phyloP scores from a whole-genome alignment of 2,888 invertebrate species.

The Thymelicus acteon region DNA sequence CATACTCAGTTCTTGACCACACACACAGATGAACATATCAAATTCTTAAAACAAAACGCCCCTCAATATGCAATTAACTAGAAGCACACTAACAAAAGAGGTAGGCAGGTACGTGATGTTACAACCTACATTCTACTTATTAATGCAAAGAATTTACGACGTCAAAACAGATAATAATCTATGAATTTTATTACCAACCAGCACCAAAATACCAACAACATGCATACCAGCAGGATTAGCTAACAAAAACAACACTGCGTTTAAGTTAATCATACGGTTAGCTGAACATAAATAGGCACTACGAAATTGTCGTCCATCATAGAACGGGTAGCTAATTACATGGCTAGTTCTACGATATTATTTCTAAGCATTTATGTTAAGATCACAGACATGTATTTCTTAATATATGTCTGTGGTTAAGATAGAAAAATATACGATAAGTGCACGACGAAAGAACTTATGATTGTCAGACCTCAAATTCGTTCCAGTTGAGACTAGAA shows the following conservation, averaged over 20 bases:
- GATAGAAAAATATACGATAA: background rate
- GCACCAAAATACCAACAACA: background rate
- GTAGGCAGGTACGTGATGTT: background rate
- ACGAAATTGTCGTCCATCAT: slow-evolving; percentile 5
- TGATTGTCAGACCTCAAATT: background rate
- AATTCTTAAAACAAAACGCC: too few species aligned
- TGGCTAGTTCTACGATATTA: background rate
- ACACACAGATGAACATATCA: too few species aligned
- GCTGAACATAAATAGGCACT: background rate
- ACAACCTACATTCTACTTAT: background rate
- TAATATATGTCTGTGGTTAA: too few species aligned
- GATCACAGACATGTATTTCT: too few species aligned
- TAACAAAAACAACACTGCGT: background rate
- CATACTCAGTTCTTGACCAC: too few species aligned
- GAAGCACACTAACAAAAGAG: background rate
- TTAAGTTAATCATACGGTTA: slow-evolving; percentile 16
- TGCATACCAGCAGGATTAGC: background rate
- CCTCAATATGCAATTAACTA: too few species aligned
- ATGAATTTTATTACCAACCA: background rate
- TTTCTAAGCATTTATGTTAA: background rate
- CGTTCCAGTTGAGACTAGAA: too few species aligned
- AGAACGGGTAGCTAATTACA: slow-evolving; percentile 1
- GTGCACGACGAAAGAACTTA: background rate
- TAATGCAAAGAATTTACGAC: background rate
- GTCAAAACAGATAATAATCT: background rate